Evolutionary conservation across 2,888 invertebrate genomes (phyloP), one percentile per base, ranked within the genome.

Genomic region (Iselma pallidipennis): DNA sequence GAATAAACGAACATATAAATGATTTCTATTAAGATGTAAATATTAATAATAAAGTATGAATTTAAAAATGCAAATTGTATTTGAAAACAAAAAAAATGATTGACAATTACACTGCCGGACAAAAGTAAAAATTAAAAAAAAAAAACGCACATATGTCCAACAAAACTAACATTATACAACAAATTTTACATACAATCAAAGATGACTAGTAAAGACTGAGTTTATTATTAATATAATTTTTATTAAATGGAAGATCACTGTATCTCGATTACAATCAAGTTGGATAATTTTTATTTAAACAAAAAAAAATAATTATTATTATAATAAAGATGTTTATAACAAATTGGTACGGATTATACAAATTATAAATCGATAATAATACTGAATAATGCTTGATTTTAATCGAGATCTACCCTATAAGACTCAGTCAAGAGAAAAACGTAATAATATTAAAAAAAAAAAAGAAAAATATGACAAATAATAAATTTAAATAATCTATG

Each of bases 201-300:
- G 78, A 80, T 81, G 81, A 81, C 81, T 81, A 81, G 81, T 79
- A 79, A 73, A 76, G 78, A 78, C 78, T 75, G 79, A 78, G 78
- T 76, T 70, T 73, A 37, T 16, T 37, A 37, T 37, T 37, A 37
- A 5, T 37, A 37, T 37, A 16, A 16, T 37, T 37, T 16, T 37
- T 49, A 59, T 49, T 48, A 59, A 59, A 49, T 69, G 69, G 68
- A 67, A 68, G 67, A 66, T 63, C 51, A 63, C 63, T 55, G 58
- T 66, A 69, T 61, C 59, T 57, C 71, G 68, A 71, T 63, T 70
- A 68, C 69, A 72, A 66, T 66, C 68, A 67, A 63, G 29, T 16
- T 37, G 1, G 16, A 16, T 37, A 37, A 37, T 37, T 37, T 61
- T 29, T 16, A 29, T 19, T 23, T 51, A 49, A n/a, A 29, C 19